Base-by-base conservation (phyloP, 2,113 vertebrate genomes). In the Bostrychus sinensis region DNA sequence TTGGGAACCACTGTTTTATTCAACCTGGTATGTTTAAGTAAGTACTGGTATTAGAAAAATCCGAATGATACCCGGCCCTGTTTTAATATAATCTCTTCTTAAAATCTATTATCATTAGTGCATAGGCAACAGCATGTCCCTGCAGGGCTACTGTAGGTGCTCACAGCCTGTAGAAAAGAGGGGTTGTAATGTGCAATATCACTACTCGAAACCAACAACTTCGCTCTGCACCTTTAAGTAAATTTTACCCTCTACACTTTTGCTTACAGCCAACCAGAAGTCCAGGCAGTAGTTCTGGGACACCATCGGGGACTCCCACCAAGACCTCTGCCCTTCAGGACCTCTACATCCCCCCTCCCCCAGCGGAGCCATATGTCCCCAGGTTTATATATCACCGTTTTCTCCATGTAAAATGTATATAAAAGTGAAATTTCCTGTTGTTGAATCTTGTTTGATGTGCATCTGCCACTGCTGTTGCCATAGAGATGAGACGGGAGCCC, bases 311-410 rank as follows among this genome's bases (percentile, higher is more conserved):
- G 73, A 98, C 97, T 0, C 97, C 96, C 81, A 96, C 96, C 74
- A 97, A 98, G 75, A 98, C 92, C 84, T 96, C 96, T 37, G 97
- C 97, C 26, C 95, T 99, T 20, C 96, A 97, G 75, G 96, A 98
- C 66, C 95, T 99, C 32, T 98, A 94, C 87, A 98, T 99, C 70
- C 97, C 97, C 0, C 97, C 97, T 72, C 97, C 97, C 58, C 97
- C 97, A 14, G 83, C 92, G 65, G 96, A 98, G 75, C 97, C 97
- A 0, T 99, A 99, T 80, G 90, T 92, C 72, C 97, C 97, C 80
- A 96, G 96, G 97, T 99, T 81, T 37, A n/a, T 50, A 4, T 62
- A 3, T 23, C 7, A n/a, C n/a, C n/a, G 30, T 32, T 8, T 32
- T 32, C 5, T 32, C 30, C 10, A 11, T 16, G n/a, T n/a, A n/a